Percentiles rank a stretch among this genome's conserved stretches.
phyloP scores from a whole-genome alignment of 2,797 vertebrate genomes.

The Sebastes diploproa region DNA sequence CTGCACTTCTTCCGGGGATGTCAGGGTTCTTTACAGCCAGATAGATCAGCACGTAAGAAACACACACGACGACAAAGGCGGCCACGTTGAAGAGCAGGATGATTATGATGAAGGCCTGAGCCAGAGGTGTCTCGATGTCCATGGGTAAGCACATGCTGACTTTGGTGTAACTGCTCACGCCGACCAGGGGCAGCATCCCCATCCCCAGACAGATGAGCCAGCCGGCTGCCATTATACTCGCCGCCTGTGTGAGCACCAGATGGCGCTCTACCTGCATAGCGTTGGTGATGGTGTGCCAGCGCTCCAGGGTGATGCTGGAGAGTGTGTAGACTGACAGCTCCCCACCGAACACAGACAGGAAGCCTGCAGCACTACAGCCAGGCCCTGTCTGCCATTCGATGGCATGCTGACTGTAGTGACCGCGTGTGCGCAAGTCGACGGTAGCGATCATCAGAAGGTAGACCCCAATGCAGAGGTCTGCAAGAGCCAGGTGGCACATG shows the following conservation, averaged over 20 bases:
- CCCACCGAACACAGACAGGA: conserved; percentile 89
- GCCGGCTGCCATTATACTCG: conserved; percentile 84
- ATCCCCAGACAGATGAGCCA: conserved; percentile 86
- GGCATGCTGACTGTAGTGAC: conserved; percentile 89
- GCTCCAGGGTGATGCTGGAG: conserved; percentile 87
- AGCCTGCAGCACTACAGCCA: conserved; percentile 86
- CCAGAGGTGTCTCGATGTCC: conserved; percentile 86
- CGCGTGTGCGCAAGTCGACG: conserved; percentile 84
- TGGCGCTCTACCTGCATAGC: conserved; percentile 86
- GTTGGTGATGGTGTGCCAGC: conserved; percentile 91
- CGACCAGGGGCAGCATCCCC: conserved; percentile 85
- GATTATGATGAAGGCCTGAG: conserved; percentile 87
- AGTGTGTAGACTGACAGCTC: conserved; percentile 91
- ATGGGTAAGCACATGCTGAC: conserved; percentile 92
- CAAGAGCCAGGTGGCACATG: conserved; percentile 91
- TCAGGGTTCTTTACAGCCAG: conserved; percentile 86
- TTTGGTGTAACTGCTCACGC: conserved; percentile 90
- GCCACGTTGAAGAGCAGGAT: conserved; percentile 86
- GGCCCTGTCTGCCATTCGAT: conserved; percentile 90
- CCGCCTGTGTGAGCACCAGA: conserved; percentile 81
- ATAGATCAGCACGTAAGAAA: conserved; percentile 89
- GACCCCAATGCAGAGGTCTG: conserved; percentile 89
- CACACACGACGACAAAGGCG: conserved; percentile 86
- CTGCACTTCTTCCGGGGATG: conserved; percentile 83
- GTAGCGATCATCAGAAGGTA: conserved; percentile 90